Evolutionary conservation across 1,140 invertebrate species (phyloP).

Genomic region (Medauroidea extradentata): DNA sequence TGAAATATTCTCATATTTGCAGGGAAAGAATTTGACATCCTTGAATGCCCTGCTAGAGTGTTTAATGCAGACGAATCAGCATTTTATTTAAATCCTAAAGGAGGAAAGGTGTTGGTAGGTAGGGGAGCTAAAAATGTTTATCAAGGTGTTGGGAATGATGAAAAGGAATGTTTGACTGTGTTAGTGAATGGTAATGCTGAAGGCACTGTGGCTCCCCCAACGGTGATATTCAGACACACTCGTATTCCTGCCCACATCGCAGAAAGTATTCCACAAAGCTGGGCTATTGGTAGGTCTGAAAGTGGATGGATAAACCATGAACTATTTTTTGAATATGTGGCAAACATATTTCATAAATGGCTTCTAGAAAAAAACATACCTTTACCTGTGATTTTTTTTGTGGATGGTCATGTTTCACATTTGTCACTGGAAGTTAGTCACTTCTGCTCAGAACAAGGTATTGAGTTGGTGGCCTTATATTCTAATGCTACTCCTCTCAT

Average conservation of each 20-base stretch:
- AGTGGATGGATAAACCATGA: slow-evolving; percentile 33
- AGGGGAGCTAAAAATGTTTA: slow-evolving; percentile 35
- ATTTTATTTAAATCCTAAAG: slow-evolving; percentile 28
- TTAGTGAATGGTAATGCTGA: slow-evolving; percentile 37
- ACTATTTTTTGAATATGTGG: slow-evolving; percentile 30
- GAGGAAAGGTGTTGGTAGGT: slow-evolving; percentile 27
- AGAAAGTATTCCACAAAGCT: slow-evolving; percentile 28
- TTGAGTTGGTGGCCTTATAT: slow-evolving; percentile 35
- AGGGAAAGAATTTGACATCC: too few species aligned
- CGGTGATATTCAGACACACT: slow-evolving; percentile 37
- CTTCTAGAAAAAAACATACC: slow-evolving; percentile 24
- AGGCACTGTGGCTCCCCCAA: slow-evolving; percentile 34
- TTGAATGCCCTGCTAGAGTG: background rate
- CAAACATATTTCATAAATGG: slow-evolving; percentile 35
- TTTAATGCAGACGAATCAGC: slow-evolving; percentile 6
- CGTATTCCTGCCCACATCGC: slow-evolving; percentile 29
- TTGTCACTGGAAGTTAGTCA: slow-evolving; percentile 23
- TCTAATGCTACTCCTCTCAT: slow-evolving; percentile 37
- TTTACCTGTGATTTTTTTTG: slow-evolving; percentile 34
- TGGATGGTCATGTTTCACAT: slow-evolving; percentile 37
- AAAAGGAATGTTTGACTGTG: slow-evolving; percentile 36
- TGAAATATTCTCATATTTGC: too few species aligned
- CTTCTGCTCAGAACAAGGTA: slow-evolving; percentile 31
- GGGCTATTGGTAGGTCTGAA: slow-evolving; percentile 37
- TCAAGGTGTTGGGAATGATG: slow-evolving; percentile 28